Base-by-base conservation (phyloP, 2,797 vertebrate species). In the Siniperca scherzeri region DNA sequence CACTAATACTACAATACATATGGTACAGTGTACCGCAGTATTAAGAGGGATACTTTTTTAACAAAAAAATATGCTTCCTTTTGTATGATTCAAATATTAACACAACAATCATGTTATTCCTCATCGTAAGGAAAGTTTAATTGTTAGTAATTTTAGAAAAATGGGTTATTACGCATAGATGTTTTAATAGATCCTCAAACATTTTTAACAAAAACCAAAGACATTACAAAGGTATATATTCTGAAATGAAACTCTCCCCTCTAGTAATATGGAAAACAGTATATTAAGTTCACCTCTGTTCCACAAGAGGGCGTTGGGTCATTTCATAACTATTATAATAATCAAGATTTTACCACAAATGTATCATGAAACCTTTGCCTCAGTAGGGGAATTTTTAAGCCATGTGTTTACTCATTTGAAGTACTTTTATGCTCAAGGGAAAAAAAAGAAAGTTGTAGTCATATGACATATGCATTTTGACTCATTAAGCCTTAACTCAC, bases 161-260 rank as follows among this genome's bases (percentile, higher is more conserved):
- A 62, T 11, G 1, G 2, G 2, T 55, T 64, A 70, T 19, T 44
- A 46, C 21, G 7, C 27, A 55, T 27, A 86, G 7, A 40, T 89
- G 78, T 91, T 84, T 94, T 84, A 89, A 70, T 67, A 81, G 27
- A 80, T 84, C 67, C n/a, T 42, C 1, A 66, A 56, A 70, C 12
- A 59, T 56, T 69, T 76, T 84, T 22, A 74, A 33, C 65, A 81
- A 85, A 88, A 77, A 87, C 90, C 94, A 96, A 95, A 96, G 94
- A 94, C 21, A 69, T 55, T 72, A 80, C 44, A 30, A 69, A 69
- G n/a, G 14, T 70, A 67, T 71, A 67, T 88, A 70, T 42, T 25
- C 36, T 81, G 44, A 77, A 48, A 76, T 61, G 3, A 71, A 68
- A 69, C 52, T 25, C 17, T 59, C 10, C 50, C 66, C 5, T 71